Evolutionary conservation across 2,797 vertebrate species (phyloP), one percentile per base, ranked within the genome.

Genomic region (Agapornis canus): DNA sequence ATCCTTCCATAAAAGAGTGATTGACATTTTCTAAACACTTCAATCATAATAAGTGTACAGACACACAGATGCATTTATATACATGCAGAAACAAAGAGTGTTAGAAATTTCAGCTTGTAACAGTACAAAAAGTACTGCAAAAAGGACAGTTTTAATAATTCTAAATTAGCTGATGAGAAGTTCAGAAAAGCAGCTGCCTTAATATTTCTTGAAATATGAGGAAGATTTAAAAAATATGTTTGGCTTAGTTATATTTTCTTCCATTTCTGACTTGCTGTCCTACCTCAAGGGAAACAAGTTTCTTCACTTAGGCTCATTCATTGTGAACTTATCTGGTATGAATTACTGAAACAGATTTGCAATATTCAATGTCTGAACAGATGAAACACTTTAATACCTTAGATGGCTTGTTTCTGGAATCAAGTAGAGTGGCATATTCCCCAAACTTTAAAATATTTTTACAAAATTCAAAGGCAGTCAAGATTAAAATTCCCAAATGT

Each of bases 361-460:
- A 98, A 98, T 98, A 98, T 98, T 98, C 97, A 71, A 83, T 96
- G 98, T 98, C 98, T 96, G 97, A 98, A 98, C 97, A 98, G 98
- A 99, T 98, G 98, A 98, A 97, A 98, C 97, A 90, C 92, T 97
- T 97, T 97, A 98, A 98, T 98, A 98, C 97, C 97, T 98, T 97
- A 97, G 97, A 98, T 97, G 98, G 97, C 96, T 98, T 81, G 5
- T 98, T 98, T 93, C 98, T 98, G 98, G 98, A 98, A 98, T 98
- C 98, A 98, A 98, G 95, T 97, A 94, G 86, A 98, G 95, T 96
- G 95, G 95, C 92, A 96, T 90, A 88, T 96, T 97, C 95, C 96
- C 83, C 92, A 91, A 98, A 98, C 96, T 96, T 97, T 96, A 96
- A 98, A 97, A 96, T 89, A 87, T 72, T 95, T 97, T 96, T 95